Evolutionary conservation across 2,113 vertebrate genomes (phyloP).

Genomic region (Gobiocypris rarus): DNA sequence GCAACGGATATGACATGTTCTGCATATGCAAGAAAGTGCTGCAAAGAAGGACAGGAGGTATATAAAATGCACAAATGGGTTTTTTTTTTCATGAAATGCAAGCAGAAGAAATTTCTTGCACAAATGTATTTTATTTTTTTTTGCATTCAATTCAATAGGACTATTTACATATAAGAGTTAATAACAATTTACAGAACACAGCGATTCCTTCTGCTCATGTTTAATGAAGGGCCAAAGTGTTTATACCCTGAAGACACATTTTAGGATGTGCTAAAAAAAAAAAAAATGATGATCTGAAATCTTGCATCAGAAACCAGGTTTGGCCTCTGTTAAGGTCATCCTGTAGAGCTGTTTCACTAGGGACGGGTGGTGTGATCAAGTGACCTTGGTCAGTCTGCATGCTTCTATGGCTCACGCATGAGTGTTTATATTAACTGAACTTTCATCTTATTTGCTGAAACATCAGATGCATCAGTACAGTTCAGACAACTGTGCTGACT

Average conservation of each 20-base stretch:
- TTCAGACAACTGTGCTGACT: neutral
- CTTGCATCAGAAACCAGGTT: neutral
- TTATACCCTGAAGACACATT: neutral
- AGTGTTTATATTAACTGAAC: constrained; percentile 51
- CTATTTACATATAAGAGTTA: neutral
- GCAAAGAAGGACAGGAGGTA: neutral
- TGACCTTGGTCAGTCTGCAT: constrained; percentile 37
- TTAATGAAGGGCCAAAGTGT: neutral
- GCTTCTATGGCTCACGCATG: constrained; percentile 54
- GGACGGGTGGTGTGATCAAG: constrained; percentile 62
- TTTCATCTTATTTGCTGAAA: constrained; percentile 61
- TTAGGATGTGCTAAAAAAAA: neutral
- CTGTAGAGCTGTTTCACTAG: constrained; percentile 45
- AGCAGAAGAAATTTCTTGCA: neutral
- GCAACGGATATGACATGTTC: neutral
- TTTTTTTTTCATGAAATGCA: neutral
- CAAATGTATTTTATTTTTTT: no score
- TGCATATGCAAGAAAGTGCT: neutral
- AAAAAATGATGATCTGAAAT: neutral
- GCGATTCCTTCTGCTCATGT: neutral
- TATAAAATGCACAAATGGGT: neutral
- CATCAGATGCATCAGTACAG: constrained; percentile 9
- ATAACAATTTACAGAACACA: neutral
- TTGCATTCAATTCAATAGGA: neutral
- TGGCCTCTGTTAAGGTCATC: constrained; percentile 1